Evolutionary conservation across 2,888 invertebrate genomes (phyloP), one percentile per base, ranked within the genome.

Genomic region (Rhamnusium bicolor): DNA sequence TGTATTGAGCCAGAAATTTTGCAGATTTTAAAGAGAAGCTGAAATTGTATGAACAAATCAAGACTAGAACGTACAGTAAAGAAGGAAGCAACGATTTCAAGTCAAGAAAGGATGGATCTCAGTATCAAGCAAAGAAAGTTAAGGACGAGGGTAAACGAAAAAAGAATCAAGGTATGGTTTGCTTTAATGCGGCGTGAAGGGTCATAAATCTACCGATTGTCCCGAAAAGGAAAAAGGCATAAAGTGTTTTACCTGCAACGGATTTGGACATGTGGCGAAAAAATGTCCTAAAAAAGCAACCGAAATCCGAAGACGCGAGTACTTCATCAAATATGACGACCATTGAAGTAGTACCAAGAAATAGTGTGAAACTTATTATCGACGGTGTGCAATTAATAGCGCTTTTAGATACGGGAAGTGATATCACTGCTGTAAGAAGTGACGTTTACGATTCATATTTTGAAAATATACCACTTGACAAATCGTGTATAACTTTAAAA

Each of bases 1-100:
- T 83, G 7, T 83, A 82, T 60, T 81, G 79, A 12, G 79, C 80
- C 1, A 77, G 27, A 54, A 24, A 54, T 10, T 70, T 70, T 60
- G 8, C 19, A 7, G 72, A 74, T 49, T 76, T 74, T 32, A 69
- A 77, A 47, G 73, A 75, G 69, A 75, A 77, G 29, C 32, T 72
- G 19, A 72, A 62, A 47, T 14, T 63, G 12, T 69, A 73, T 58
- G 65, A 65, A 7, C 58, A 65, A 51, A 19, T 60, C 10, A 47
- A 8, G 29, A 7, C 29, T 6, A 32, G 8, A 32, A 32, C 7
- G 8, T 32, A 4, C 8, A 8, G 7, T 63, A 49, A 6, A 21
- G 12, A 49, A 19, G 6, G 63, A 18, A 14, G 6, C 4, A 51
- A 53, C 1, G 14, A 8, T 7, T 49, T 14, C 14, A 49, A 49